Base-by-base conservation (phyloP, 2,888 invertebrate genomes). In the Rhamphomyia laevipes region DNA sequence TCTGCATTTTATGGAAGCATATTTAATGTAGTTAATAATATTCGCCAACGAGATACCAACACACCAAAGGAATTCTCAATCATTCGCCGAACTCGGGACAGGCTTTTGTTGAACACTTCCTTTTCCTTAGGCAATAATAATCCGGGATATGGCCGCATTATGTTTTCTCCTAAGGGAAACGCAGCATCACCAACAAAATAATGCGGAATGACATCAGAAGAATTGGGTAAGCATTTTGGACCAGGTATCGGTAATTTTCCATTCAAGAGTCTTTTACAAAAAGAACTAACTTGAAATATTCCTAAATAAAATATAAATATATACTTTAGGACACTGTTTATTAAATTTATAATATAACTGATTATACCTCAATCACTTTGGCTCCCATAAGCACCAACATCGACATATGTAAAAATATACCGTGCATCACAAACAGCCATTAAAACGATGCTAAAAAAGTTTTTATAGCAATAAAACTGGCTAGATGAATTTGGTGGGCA, bases 371-470 rank as follows among this genome's bases (percentile, higher is more conserved):
- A 51, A 35, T 54, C 59, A 46, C 56, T 57, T 15, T 59, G 57
- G 51, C 57, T 56, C 15, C 62, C 60, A 54, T 59, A 60, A 47
- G 54, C 49, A n/a, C 61, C 63, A 40, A 64, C 54, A 45, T 63
- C 59, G 43, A 58, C 58, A 55, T 58, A 61, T 42, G 57, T 57
- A 58, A 66, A 64, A 37, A 48, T 49, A 53, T 61, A 62, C 16
- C 59, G 52, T 9, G 55, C 56, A 51, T 61, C 59, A 48, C 60
- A 60, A 44, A 57, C 43, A 40, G 58, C 62, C 44, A 63, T 52
- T 16, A 62, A 51, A 23, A 60, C 61, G 40, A 64, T 55, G 52
- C 62, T 63, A 46, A 51, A 58, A n/a, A 33, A 38, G 44, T 57
- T 54, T 58, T 64, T 62, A 52, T 62, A 61, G 52, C 64, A 63